phyloP scores from a whole-genome alignment of 2,113 vertebrate species.

The Ranitomeya variabilis region DNA sequence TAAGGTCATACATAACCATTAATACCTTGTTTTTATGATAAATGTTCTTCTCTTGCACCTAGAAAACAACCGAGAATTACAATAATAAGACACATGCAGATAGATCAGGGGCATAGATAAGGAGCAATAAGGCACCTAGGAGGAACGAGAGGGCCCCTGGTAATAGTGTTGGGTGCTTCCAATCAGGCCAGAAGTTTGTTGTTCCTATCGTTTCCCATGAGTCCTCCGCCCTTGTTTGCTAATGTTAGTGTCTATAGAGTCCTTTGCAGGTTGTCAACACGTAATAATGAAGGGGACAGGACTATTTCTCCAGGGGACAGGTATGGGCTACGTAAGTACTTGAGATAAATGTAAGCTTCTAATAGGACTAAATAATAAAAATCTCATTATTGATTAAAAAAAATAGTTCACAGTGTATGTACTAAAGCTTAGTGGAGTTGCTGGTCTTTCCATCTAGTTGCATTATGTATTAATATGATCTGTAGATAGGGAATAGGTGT shows the following conservation, averaged over 20 bases:
- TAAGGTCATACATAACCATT: background rate
- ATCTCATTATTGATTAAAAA: background rate
- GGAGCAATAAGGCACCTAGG: background rate
- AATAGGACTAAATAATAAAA: background rate
- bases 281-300: background rate
- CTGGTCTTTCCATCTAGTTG: background rate
- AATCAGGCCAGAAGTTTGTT: background rate
- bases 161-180: background rate
- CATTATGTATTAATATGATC: background rate
- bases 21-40: conserved; percentile 80
- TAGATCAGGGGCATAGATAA: background rate
- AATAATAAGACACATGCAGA: background rate
- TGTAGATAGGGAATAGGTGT: background rate
- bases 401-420: background rate
- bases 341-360: background rate
- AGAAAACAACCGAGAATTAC: conserved; percentile 19
- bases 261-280: background rate
- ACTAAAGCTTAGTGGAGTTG: background rate
- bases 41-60: conserved; percentile 73
- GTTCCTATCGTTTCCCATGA: background rate
- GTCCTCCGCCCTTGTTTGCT: background rate
- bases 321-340: background rate
- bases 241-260: background rate
- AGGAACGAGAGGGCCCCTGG: background rate
- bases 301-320: background rate